Conservation (phyloP, 2,888 invertebrate genomes). For the Cantharis rustica region DNA sequence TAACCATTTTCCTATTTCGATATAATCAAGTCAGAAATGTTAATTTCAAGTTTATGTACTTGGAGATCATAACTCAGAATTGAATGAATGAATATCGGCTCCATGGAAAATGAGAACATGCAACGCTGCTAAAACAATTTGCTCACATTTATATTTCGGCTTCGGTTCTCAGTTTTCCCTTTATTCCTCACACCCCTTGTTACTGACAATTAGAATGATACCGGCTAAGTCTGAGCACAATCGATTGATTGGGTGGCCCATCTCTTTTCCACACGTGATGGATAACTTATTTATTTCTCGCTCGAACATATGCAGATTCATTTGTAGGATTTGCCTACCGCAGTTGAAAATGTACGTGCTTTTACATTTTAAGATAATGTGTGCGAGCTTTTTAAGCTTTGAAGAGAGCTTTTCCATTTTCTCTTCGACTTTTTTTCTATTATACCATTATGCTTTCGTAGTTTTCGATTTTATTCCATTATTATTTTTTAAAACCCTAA, state of each 20-base stretch:
- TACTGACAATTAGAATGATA: slow-evolving; percentile 56
- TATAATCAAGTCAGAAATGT: not conserved
- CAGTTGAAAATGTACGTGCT: slow-evolving; percentile 22
- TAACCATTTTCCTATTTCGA: not conserved
- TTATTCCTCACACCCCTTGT: slow-evolving; percentile 32
- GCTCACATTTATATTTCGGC: slow-evolving; percentile 34
- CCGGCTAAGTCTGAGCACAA: slow-evolving; percentile 54
- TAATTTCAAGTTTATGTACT: not conserved
- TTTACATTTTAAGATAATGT: slow-evolving; percentile 30
- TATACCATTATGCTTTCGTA: not conserved
- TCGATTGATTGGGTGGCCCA: slow-evolving; percentile 52
- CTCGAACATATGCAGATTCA: slow-evolving; percentile 47
- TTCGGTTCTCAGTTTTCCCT: slow-evolving; percentile 26
- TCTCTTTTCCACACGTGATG: slow-evolving; percentile 44
- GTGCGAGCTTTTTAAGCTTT: slow-evolving; percentile 25
- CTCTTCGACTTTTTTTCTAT: not conserved
- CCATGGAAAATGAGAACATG: slow-evolving; percentile 19
- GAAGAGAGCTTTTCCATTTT: slow-evolving; percentile 17
- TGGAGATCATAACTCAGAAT: not conserved
- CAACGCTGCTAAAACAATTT: slow-evolving; percentile 29
- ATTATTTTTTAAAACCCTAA: not conserved
- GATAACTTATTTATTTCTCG: slow-evolving; percentile 47
- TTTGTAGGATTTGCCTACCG: slow-evolving; percentile 41
- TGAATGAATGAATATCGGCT: not conserved
- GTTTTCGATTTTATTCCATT: not conserved